These are phyloP conservation scores for Pinctada fucata DNA, from an alignment of 2,888 invertebrate species.

Conservation along the genomic window DNA sequence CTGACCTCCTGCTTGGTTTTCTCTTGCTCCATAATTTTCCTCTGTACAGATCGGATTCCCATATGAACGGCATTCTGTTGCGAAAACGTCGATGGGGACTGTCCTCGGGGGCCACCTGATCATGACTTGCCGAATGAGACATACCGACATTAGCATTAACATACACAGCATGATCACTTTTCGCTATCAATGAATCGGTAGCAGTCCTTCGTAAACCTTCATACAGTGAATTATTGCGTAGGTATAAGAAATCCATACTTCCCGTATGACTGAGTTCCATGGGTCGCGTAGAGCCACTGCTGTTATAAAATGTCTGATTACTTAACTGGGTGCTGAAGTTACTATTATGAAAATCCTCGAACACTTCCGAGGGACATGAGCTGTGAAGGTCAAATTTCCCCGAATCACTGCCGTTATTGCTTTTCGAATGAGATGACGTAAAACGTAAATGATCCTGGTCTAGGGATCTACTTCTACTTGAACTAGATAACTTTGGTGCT, in stretches of 20 bases:
- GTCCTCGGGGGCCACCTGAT: constrained; percentile 50
- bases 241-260: constrained; percentile 64
- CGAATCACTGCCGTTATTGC: constrained; percentile 19
- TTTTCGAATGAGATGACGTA: not conserved
- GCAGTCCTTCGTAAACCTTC: constrained; percentile 61
- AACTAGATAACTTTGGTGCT: constrained; percentile 61
- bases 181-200: constrained; percentile 64
- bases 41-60: constrained; percentile 71
- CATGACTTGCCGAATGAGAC: constrained; percentile 33
- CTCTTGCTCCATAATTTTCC: constrained; percentile 70
- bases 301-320: constrained; percentile 31
- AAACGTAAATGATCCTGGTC: constrained; percentile 41
- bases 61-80: constrained; percentile 69
- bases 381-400: constrained; percentile 37
- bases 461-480: constrained; percentile 64
- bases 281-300: constrained; percentile 52
- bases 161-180: constrained; percentile 40
- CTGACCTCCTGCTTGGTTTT: constrained; percentile 70
- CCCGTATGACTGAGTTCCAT: constrained; percentile 59
- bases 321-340: constrained; percentile 19
- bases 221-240: constrained; percentile 47
- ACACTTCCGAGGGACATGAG: constrained; percentile 34
- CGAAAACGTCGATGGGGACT: constrained; percentile 58
- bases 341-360: constrained; percentile 39
- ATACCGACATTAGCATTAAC: constrained; percentile 42